Evolutionary conservation across 2,113 vertebrate genomes (phyloP), one percentile per base, ranked within the genome.

Genomic region (Hirundichthys speculiger): DNA sequence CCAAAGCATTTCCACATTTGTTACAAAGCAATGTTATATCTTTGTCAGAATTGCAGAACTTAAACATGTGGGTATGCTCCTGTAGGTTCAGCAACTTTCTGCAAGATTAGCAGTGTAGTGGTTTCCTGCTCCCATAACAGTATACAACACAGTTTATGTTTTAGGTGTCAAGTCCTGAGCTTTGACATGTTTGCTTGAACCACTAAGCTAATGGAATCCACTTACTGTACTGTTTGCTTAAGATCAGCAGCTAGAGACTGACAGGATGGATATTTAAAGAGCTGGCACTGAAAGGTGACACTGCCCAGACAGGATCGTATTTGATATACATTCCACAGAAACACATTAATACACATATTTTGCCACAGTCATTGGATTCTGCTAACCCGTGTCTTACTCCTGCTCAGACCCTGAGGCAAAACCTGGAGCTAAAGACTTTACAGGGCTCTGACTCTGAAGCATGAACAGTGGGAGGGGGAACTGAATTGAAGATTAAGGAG

Each of bases 401-500:
- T 74, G 57, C 49, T 80, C 60, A 76, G 57, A 68, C 75, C 89
- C 86, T 13, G 59, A 88, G 82, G 85, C 85, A 40, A 42, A 27
- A 80, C 86, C 84, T 56, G 54, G 39, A 84, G 88, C 75, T 53
- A 79, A 73, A 80, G 52, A 73, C 73, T 82, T 83, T 69, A 78
- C 67, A 76, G 64, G 41, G 59, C 53, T 88, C 69, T 56, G 71
- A 61, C 75, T 80, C 66, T 52, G 55, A 78, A 79, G 72, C 69
- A 53, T 18, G 47, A 20, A 27, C 25, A 67, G 64, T 58, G 64
- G 69, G 69, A 2, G 22, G 54, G 45, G 59, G 55, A 53, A 69
- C 13, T 0, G 38, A 80, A 73, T 40, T 54, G 20, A 66, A 54
- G 67, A 75, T 83, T 69, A 77, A 59, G 61, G 73, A 63, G 14